Conservation (phyloP, 2,113 vertebrate genomes). For the Plectropomus leopardus region DNA sequence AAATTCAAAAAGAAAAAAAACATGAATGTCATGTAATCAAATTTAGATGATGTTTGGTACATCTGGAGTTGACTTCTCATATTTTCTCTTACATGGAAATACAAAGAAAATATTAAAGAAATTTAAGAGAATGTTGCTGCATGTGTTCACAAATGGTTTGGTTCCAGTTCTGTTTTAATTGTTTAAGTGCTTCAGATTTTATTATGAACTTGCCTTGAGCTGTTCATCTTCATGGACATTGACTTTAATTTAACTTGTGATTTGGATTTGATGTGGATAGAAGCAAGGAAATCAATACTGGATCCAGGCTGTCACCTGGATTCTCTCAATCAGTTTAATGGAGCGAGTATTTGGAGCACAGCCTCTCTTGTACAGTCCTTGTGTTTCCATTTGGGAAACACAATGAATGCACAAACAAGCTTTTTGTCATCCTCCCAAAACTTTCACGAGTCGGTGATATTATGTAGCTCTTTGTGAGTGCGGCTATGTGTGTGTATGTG, state of each 20-base stretch:
- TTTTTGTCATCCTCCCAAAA: conserved; percentile 54
- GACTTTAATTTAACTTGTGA: conserved; percentile 56
- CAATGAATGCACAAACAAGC: conserved; percentile 41
- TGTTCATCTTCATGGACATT: conserved; percentile 53
- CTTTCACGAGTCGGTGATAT: conserved; percentile 33
- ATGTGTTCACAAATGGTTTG: not conserved
- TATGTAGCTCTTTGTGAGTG: conserved; percentile 29
- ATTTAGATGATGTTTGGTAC: too few species aligned
- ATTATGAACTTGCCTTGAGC: not conserved
- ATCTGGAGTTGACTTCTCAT: too few species aligned
- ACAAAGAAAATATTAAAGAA: too few species aligned
- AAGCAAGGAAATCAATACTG: conserved; percentile 52
- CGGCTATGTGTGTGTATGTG: conserved; percentile 9
- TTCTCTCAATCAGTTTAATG: conserved; percentile 70
- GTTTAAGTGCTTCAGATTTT: conserved; percentile 14
- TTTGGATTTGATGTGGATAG: conserved; percentile 58
- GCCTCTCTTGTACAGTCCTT: conserved; percentile 25
- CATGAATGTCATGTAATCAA: too few species aligned
- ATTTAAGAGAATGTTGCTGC: too few species aligned
- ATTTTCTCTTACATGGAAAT: too few species aligned
- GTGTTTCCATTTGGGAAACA: conserved; percentile 24
- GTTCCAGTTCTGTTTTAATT: conserved; percentile 24
- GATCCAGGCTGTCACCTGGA: conserved; percentile 61
- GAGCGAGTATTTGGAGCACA: conserved; percentile 40
- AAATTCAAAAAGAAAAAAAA: too few species aligned